Evolutionary conservation across 2,797 vertebrate species (phyloP), one percentile per base, ranked within the genome.

Genomic region (Macropodus opercularis): DNA sequence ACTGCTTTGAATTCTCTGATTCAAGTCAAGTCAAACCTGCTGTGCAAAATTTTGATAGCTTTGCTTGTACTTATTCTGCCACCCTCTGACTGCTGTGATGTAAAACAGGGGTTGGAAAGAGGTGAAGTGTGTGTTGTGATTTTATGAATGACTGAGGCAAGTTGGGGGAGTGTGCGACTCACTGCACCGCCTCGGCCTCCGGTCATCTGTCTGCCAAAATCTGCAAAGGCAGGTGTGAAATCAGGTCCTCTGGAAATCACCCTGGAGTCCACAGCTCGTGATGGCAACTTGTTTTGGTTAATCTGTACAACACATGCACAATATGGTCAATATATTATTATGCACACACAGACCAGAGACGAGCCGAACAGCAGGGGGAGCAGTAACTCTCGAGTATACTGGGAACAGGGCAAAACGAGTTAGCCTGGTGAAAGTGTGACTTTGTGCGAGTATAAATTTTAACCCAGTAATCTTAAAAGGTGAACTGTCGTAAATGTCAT

Each of bases 221-320:
- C 97, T 36, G 96, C 96, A 27, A 98, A 99, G 50, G 97, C 95
- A 11, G 98, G 98, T 2, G 96, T 98, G 90, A 99, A 99, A 79
- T 99, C 97, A 0, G 97, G 95, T 71, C 96, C 95, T 72, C 96
- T 93, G 80, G 95, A 94, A 86, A 98, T 93, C 63, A 95, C 92
- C 69, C 96, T 92, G 69, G 97, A 87, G 69, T 99, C 97, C 80
- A 95, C 88, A 15, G 84, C 88, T 60, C 97, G 87, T 54, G 94
- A 80, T 0, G 94, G 92, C 86, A 95, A 42, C 84, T 98, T 98
- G 1, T 94, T 96, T 90, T 96, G 97, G 84, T 94, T 98, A 49
- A 98, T 95, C 97, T 99, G 93, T 9, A 40, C 0, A 15, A 55
- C 49, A 55, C 50, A n/a, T n/a, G n/a, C n/a, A 61, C 0, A 21